A percentile compares a stretch with the other conserved stretches of the same genome.
Evolutionary conservation across 2,797 vertebrate species (phyloP).

Genomic region (Alfaro cultratus): DNA sequence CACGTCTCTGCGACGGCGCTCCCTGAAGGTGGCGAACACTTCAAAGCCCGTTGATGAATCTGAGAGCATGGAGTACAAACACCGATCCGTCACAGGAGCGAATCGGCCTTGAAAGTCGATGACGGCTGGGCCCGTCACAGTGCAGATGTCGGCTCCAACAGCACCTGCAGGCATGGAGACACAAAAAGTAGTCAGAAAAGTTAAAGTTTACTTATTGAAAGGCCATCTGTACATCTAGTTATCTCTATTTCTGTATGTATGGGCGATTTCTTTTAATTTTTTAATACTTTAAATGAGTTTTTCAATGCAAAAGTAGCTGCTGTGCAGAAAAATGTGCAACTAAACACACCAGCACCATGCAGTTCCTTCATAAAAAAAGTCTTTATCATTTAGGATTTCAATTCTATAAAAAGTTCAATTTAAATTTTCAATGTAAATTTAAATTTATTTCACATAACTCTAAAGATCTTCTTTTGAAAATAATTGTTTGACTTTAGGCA

Average conservation of each 20-base stretch:
- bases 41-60: neutral
- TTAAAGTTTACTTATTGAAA: neutral
- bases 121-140: neutral
- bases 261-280: neutral
- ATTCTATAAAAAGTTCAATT: neutral
- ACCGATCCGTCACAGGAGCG: neutral
- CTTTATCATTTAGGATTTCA: neutral
- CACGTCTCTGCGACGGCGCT: slow-evolving; percentile 10
- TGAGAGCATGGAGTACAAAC: neutral
- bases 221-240: neutral
- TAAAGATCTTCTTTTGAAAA: neutral
- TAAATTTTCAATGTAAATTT: neutral
- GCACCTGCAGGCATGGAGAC: neutral
- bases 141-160: neutral
- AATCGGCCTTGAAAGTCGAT: neutral
- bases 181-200: too few relatives aligned
- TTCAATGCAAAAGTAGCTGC: neutral
- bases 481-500: neutral
- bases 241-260: neutral
- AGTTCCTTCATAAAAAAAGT: neutral
- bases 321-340: neutral
- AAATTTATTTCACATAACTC: neutral
- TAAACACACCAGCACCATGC: neutral
- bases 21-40: neutral
- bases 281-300: neutral